Percentiles rank a stretch among this genome's conserved stretches.
Conservation (phyloP, 2,797 vertebrate species). For the Phoebastria nigripes region DNA sequence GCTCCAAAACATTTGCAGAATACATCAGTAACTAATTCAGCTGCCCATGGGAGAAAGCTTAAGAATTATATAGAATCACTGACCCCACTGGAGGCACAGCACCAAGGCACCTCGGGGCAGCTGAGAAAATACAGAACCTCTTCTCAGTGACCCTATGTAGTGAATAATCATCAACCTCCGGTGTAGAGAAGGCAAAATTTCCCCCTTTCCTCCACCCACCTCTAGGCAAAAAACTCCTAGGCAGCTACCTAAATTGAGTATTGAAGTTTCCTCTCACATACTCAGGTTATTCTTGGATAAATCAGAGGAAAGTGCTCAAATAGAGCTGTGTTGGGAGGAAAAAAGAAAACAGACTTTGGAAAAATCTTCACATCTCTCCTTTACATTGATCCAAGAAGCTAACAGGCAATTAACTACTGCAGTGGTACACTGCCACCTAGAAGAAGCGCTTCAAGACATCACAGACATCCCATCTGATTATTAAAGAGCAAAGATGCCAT, state of each 20-base stretch:
- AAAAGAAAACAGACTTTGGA: constrained; percentile 19
- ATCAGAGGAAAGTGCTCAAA: constrained; percentile 40
- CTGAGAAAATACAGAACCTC: background rate
- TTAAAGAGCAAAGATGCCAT: constrained; percentile 59
- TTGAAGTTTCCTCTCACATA: constrained; percentile 31
- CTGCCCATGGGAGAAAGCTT: background rate
- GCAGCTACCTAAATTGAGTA: background rate
- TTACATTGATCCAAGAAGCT: constrained; percentile 59
- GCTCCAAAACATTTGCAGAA: background rate
- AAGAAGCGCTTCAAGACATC: constrained; percentile 57
- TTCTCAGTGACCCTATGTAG: background rate
- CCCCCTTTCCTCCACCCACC: background rate
- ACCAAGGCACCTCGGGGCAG: background rate
- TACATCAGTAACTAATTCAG: background rate
- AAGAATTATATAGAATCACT: background rate
- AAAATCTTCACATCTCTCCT: constrained; percentile 50
- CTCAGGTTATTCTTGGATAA: constrained; percentile 41
- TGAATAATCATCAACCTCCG: background rate
- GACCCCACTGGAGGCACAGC: background rate
- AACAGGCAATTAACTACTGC: constrained; percentile 62
- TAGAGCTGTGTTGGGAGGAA: background rate
- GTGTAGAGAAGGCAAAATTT: background rate
- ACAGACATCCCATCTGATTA: constrained; percentile 60
- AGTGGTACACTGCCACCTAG: constrained; percentile 50
- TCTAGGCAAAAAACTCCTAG: background rate